Conservation (phyloP, 2,113 vertebrate genomes). For the Sapajus apella region DNA sequence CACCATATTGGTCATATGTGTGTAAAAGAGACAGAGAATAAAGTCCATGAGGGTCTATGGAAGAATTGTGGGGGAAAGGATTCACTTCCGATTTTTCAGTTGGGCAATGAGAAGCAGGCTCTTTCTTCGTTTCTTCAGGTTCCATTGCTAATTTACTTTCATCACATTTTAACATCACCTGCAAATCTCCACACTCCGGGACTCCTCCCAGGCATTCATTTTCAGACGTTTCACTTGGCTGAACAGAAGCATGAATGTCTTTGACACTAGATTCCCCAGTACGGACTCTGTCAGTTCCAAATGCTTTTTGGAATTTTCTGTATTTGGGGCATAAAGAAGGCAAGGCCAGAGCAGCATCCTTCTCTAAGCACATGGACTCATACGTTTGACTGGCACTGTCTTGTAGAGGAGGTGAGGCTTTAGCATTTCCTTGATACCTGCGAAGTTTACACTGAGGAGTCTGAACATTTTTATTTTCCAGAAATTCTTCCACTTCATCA, state of each 20-base stretch:
- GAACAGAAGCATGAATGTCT: constrained; percentile 81
- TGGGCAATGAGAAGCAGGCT: constrained; percentile 66
- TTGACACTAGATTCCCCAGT: constrained; percentile 86
- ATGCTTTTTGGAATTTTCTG: constrained; percentile 87
- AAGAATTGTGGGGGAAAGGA: constrained; percentile 66
- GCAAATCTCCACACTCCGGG: constrained; percentile 79
- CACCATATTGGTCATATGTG: constrained; percentile 82
- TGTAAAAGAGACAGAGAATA: constrained; percentile 80
- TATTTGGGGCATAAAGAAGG: constrained; percentile 88
- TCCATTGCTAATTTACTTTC: constrained; percentile 77
- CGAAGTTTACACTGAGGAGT: constrained; percentile 72
- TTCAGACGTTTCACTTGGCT: constrained; percentile 82
- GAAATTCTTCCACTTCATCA: constrained; percentile 80
- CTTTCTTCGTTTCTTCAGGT: constrained; percentile 61
- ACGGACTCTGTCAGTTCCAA: constrained; percentile 87
- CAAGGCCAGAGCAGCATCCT: constrained; percentile 69
- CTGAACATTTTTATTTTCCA: constrained; percentile 76
- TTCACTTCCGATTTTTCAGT: constrained; percentile 70
- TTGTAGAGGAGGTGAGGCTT: constrained; percentile 58
- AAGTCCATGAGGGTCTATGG: constrained; percentile 76
- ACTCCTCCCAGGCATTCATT: constrained; percentile 74
- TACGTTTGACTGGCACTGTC: constrained; percentile 79
- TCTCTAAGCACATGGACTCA: constrained; percentile 79
- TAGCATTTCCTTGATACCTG: constrained; percentile 79
- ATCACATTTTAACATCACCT: constrained; percentile 81